Base-by-base conservation (phyloP, 2,113 vertebrate species). In the Casuarius casuarius region DNA sequence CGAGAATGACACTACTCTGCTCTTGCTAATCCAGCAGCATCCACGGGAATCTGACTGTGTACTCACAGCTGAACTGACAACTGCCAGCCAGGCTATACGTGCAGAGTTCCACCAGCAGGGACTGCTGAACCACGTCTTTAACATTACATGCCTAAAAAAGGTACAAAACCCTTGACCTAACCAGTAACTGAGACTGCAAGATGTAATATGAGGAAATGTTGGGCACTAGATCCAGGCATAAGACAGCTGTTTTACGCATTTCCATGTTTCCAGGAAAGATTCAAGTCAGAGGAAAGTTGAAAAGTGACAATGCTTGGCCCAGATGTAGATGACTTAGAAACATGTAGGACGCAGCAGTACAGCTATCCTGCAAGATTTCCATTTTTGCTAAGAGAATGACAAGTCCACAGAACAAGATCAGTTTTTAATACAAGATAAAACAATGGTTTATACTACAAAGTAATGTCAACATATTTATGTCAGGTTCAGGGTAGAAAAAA, bases 121-220 rank as follows among this genome's bases (percentile, higher is more conserved):
- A 90, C 1, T 0, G 3, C 48, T 40, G 44, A 91, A n/a, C 33
- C 33, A 49, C 0, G 0, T 35, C 70, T 87, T 92, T 26, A 61
- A 67, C 81, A 77, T 26, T 9, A 40, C 35, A 46, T 29, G 35
- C 11, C 10, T 44, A 35, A 49, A 86, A 51, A 56, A 77, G 16
- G 54, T n/a, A 84, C 35, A 40, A 76, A 58, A 22, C 49, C 29
- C 15, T 29, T 1, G 5, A 73, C 22, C 48, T n/a, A 20, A 42
- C 2, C 54, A 78, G 59, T 26, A 48, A 71, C 28, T 38, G 51
- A 63, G 79, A 88, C 1, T 2, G 12, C 38, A 33, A 68, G 8
- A 54, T 12, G 62, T 0, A 0, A 65, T 59, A n/a, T 6, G n/a
- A 75, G 38, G 59, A 74, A 19, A 52, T 0, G 0, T 3, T 17